phyloP scores from a whole-genome alignment of 2,888 invertebrate genomes.

The Sabatieria punctata region DNA sequence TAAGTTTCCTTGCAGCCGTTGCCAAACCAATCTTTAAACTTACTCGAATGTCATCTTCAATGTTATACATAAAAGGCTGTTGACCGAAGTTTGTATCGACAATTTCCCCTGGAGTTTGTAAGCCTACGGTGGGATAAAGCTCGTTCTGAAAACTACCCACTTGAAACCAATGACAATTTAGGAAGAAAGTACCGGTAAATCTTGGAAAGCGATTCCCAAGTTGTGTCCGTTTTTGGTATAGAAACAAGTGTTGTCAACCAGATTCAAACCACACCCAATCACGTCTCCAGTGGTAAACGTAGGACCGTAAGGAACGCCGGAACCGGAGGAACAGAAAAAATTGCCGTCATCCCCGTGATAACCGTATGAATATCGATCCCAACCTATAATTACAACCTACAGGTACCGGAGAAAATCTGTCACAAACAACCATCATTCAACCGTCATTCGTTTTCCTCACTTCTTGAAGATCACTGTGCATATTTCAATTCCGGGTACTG shows the following conservation, averaged over 20 bases:
- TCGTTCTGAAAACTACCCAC: slow-evolving; percentile 45
- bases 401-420: background rate
- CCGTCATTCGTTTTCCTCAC: background rate
- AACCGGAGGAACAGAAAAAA: slow-evolving; percentile 93
- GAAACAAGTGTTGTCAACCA: slow-evolving; percentile 94
- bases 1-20: too few species aligned
- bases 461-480: too few species aligned
- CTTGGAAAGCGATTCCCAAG: slow-evolving; percentile 39
- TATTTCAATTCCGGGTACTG: too few species aligned
- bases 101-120: slow-evolving; percentile 94
- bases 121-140: slow-evolving; percentile 90
- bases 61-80: slow-evolving; percentile 88
- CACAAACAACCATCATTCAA: background rate
- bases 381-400: slow-evolving; percentile 45
- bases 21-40: slow-evolving; percentile 7
- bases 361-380: slow-evolving; percentile 97
- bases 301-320: slow-evolving; percentile 92
- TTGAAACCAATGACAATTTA: background rate
- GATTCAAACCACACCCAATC: slow-evolving; percentile 85
- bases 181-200: background rate
- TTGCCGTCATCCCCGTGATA: slow-evolving; percentile 99
- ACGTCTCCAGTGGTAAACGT: slow-evolving; percentile 95
- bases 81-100: slow-evolving; percentile 95
- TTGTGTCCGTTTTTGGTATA: slow-evolving; percentile 98
- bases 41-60: slow-evolving; percentile 78